phyloP scores from a whole-genome alignment of 2,113 vertebrate species.

The Muntiacus muntjak region DNA sequence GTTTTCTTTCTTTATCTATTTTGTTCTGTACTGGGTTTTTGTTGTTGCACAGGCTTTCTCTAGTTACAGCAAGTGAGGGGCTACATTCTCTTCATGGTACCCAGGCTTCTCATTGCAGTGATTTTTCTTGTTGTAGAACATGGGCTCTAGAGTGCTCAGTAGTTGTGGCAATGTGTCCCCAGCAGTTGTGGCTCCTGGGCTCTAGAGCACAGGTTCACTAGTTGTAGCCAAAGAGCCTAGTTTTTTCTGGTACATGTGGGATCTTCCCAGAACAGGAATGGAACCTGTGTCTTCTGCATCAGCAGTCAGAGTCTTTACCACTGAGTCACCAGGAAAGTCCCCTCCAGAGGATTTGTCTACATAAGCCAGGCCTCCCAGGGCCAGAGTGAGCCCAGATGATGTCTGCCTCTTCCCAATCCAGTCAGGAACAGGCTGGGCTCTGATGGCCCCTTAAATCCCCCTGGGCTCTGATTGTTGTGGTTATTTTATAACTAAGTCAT shows the following conservation, averaged over 20 bases:
- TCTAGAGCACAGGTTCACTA: not conserved
- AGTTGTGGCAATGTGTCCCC: not conserved
- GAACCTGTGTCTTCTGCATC: not conserved
- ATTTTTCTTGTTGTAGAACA: not conserved
- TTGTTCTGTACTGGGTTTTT: not conserved
- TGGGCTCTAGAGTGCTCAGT: not conserved
- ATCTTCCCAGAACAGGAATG: not conserved
- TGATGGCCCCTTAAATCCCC: not conserved
- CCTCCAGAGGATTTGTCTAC: not conserved
- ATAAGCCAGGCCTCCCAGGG: not conserved
- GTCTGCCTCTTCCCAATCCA: not conserved
- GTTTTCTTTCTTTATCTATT: not conserved
- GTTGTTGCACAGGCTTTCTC: not conserved
- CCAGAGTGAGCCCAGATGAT: not conserved
- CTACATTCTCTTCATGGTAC: not conserved
- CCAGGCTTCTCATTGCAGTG: not conserved
- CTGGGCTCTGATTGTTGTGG: not conserved
- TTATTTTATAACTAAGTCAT: not conserved
- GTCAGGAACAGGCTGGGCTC: not conserved
- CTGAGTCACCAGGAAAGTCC: not conserved
- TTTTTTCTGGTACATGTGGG: fast-evolving
- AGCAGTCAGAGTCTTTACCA: not conserved
- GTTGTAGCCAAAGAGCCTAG: fast-evolving
- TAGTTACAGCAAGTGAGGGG: fast-evolving
- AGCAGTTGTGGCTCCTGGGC: not conserved